phyloP scores from a whole-genome alignment of 2,888 invertebrate genomes.

The Sinodicranocentrus sp. region DNA sequence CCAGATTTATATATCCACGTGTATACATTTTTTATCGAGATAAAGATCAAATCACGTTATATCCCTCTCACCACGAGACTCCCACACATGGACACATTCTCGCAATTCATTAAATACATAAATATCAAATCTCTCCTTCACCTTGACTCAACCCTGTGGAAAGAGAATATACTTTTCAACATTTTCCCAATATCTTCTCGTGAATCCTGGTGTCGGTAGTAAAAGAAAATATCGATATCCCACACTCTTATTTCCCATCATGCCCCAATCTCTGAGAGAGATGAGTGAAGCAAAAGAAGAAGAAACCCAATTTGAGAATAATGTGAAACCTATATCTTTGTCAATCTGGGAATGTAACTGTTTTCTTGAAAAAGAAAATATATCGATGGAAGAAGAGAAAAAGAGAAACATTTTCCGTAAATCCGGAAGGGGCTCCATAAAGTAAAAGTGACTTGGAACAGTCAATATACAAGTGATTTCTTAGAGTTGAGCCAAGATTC shows the following conservation, averaged over 20 bases:
- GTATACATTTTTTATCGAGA: conserved; percentile 14
- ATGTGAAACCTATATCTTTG: conserved; percentile 59
- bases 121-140: conserved; percentile 15
- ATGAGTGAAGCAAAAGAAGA: conserved; percentile 23
- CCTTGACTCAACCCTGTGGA: too few relatives aligned
- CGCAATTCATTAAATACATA: conserved; percentile 2
- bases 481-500: conserved; percentile 14
- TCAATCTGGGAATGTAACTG: conserved; percentile 47
- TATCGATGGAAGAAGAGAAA: not conserved
- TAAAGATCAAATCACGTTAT: conserved; percentile 48
- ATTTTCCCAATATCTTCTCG: not conserved
- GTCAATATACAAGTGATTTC: conserved; percentile 54
- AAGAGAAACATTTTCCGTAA: too few relatives aligned
- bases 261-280: conserved; percentile 22
- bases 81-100: too few relatives aligned
- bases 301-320: conserved; percentile 51
- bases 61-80: conserved; percentile 31
- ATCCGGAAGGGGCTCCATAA: conserved; percentile 38
- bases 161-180: too few relatives aligned
- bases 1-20: too few relatives aligned
- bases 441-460: conserved; percentile 51
- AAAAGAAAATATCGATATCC: conserved; percentile 9
- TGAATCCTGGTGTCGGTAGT: conserved; percentile 17
- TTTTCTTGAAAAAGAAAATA: not conserved
- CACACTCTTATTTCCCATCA: conserved; percentile 17